Base-by-base conservation (phyloP, 2,888 invertebrate species). In the Argyra leucocephala region DNA sequence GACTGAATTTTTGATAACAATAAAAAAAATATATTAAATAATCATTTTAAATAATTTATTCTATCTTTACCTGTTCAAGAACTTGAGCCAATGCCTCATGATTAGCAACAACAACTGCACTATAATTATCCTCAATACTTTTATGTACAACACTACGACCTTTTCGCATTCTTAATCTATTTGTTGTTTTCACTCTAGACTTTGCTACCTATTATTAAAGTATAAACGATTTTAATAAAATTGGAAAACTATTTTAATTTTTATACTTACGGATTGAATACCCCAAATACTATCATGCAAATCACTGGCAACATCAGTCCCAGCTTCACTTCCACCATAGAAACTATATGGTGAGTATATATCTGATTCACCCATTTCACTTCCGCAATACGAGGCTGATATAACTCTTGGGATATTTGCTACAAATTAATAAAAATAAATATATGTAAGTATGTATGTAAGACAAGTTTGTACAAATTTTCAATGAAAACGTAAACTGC, bases 81-180 rank as follows among this genome's bases (percentile, higher is more conserved):
- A 93, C 88, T 81, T 93, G 92, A 64, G 92, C 90, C 22, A 93
- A 83, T 9, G 93, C 92, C 80, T 93, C 92, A 75, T 93, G 92
- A 82, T 93, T 93, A 68, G 93, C 92, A 57, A 91, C 88, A 69
- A 93, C 88, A 48, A 93, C 92, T 59, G 93, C 93, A 22, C 91
- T 91, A 75, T 93, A 93, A 81, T 93, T 93, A 75, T 93, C 93
- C 76, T 93, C 93, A 69, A 93, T 83, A 76, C 88, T 91, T 74
- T 87, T 89, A 77, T 92, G 91, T 67, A 92, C 90, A 69, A 92
- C 87, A 76, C 90, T 90, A 67, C 91, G 84, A 64, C 89, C 90
- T 78, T 91, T 89, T 71, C 90, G 84, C 68, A 90, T 87, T 72
- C 91, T 82, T 69, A 91, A 82, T 76, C 88, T 86, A 74, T 84